Base-by-base conservation (phyloP, 2,888 invertebrate species). In the Nudaria mundana region DNA sequence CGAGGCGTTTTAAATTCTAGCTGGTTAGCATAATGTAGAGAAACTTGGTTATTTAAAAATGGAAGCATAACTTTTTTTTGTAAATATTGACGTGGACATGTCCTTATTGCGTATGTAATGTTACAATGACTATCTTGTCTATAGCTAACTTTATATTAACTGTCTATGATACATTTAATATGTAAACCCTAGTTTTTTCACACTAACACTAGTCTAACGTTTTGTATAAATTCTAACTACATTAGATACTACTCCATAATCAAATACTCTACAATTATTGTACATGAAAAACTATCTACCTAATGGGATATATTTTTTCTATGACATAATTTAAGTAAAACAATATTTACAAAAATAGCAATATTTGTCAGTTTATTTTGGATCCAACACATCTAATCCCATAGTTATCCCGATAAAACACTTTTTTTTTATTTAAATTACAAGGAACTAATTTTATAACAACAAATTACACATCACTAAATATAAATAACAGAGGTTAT, bases 331-430 rank as follows among this genome's bases (percentile, higher is more conserved):
- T 84, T 83, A 86, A 80, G 79, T 83, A 82, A 83, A 81, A 81
- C 66, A 66, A 80, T 87, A 87, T 87, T 86, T 86, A 87, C 87
- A 87, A 86, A 84, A 87, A 84, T 85, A 86, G 83, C 84, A 81
- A 81, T 73, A 70, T 71, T 76, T 64, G 71, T 81, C 68, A 76
- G 72, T 74, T 76, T 32, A n/a, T 75, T 79, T 75, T 79, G 76
- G 75, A 76, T 77, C 67, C 65, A 60, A 66, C 68, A 57, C 59
- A 40, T 57, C 69, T 76, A 77, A 68, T 51, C 60, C 36, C 35
- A 68, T 67, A 63, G 56, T 57, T 53, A 62, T 62, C 62, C 73
- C 66, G 67, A 73, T 63, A 57, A 54, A 66, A 64, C 49, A 64
- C 40, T 44, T 37, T 20, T 8, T 7, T 66, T 44, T 50, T 46